Base-by-base conservation (phyloP, 2,888 invertebrate genomes). In the Molanna angustata region DNA sequence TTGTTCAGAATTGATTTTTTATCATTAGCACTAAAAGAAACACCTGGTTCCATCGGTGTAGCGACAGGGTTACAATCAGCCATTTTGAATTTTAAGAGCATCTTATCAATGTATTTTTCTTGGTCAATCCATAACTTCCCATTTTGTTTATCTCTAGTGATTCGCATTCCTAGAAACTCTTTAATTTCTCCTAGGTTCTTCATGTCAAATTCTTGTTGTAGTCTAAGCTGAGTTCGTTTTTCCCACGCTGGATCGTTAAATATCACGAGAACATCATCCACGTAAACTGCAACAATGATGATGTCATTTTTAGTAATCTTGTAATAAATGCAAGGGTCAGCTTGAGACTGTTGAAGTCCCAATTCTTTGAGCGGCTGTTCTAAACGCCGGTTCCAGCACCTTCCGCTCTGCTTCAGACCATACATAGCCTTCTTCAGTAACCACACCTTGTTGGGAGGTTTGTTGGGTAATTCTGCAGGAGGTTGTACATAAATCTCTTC, bases 381-480 rank as follows among this genome's bases (percentile, higher is more conserved):
- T 16, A 37, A 17, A 6, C 18, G 16, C 16, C 18, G 16, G 17
- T 37, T 17, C 37, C 37, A 37, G 4, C 7, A 9, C 18, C 37
- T 37, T 37, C 37, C 37, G 4, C 17, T 17, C 13, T 37, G 37
- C 18, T 37, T 37, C 17, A 37, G 18, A 37, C 37, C 37, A 37
- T 16, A 37, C 4, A 37, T 37, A 9, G 37, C 37, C 13, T 37
- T 37, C 7, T 16, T 16, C 16, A 37, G 37, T 3, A 4, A 9
- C 16, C 37, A 37, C 16, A 37, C 37, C 18, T 37, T 37, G 17
- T 37, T 37, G 16, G 37, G 37, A 37, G 37, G 18, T 18, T 37
- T 37, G 17, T n/a, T n/a, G n/a, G n/a, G n/a, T 37, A 37, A 37
- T 16, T 18, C 37, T 3, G 16, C 37, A 3, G 37, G 37, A 37